Conservation (phyloP, 53 echinoderm and acorn worm species). For the Antedon mediterranea region DNA sequence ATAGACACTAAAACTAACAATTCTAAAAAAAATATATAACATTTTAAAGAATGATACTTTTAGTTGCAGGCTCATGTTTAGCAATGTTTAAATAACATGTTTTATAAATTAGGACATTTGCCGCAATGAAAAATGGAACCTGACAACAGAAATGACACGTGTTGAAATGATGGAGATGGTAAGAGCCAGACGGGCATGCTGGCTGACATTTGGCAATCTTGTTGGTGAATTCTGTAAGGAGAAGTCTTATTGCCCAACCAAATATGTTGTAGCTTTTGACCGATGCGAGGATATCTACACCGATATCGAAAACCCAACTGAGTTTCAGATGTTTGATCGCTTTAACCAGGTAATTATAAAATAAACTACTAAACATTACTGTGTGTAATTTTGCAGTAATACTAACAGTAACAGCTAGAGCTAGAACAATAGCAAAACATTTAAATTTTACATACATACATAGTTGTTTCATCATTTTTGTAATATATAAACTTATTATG, state of each 20-base stretch:
- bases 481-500: too few species aligned
- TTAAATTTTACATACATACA: too few species aligned
- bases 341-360: conserved; percentile 14
- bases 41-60: too few species aligned
- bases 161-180: conserved; percentile 17
- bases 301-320: conserved; percentile 9
- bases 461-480: too few species aligned
- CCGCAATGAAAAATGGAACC: conserved; percentile 20
- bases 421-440: too few species aligned
- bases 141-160: conserved; percentile 24
- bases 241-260: conserved; percentile 22
- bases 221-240: conserved; percentile 8
- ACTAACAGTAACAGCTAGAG: too few species aligned
- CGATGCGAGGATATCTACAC: conserved; percentile 26
- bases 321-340: conserved; percentile 7
- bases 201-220: conserved; percentile 19
- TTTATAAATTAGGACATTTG: conserved; percentile 43
- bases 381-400: too few species aligned
- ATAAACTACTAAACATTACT: too few species aligned
- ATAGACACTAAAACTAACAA: too few species aligned
- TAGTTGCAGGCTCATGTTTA: too few species aligned
- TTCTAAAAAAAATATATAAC: too few species aligned
- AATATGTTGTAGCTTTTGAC: conserved; percentile 15
- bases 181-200: conserved; percentile 18
- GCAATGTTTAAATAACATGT: too few species aligned